These are phyloP conservation scores for Tragelaphus buxtoni DNA, from an alignment of 2,113 vertebrate genomes.

Conservation along the genomic window DNA sequence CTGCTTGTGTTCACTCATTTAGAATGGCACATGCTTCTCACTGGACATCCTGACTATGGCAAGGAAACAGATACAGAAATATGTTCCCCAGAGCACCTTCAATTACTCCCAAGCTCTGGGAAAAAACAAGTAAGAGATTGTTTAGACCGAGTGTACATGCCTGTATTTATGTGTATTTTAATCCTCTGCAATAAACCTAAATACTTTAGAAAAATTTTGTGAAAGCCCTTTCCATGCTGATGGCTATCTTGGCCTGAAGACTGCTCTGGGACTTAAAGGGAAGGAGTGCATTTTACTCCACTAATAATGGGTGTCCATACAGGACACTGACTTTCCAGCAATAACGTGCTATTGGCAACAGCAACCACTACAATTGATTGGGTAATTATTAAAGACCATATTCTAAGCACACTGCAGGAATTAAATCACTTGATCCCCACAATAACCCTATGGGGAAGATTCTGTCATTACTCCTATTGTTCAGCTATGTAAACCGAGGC, in stretches of 20 bases:
- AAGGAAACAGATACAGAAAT: slow-evolving; percentile 51
- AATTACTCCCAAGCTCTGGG: slow-evolving; percentile 15
- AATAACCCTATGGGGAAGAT: not conserved
- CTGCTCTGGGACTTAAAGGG: not conserved
- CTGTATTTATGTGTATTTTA: not conserved
- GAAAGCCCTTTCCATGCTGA: slow-evolving; percentile 30
- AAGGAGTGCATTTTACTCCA: not conserved
- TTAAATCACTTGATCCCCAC: not conserved
- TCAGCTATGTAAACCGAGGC: not conserved
- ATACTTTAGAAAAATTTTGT: slow-evolving; percentile 19
- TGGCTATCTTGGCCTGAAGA: not conserved
- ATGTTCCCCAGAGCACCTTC: slow-evolving; percentile 46
- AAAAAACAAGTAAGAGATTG: not conserved
- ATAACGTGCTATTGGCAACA: not conserved
- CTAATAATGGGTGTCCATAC: not conserved
- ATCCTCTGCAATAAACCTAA: slow-evolving; percentile 5
- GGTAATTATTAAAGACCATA: not conserved
- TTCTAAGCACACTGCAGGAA: not conserved
- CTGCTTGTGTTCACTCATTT: slow-evolving; percentile 17
- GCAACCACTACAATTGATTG: not conserved
- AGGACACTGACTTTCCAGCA: not conserved
- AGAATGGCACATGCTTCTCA: slow-evolving; percentile 63
- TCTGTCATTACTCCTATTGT: not conserved
- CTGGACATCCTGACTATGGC: slow-evolving; percentile 30
- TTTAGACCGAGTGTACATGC: not conserved